phyloP scores from a whole-genome alignment of 2,797 vertebrate genomes.

The Syndactyla subalaris region DNA sequence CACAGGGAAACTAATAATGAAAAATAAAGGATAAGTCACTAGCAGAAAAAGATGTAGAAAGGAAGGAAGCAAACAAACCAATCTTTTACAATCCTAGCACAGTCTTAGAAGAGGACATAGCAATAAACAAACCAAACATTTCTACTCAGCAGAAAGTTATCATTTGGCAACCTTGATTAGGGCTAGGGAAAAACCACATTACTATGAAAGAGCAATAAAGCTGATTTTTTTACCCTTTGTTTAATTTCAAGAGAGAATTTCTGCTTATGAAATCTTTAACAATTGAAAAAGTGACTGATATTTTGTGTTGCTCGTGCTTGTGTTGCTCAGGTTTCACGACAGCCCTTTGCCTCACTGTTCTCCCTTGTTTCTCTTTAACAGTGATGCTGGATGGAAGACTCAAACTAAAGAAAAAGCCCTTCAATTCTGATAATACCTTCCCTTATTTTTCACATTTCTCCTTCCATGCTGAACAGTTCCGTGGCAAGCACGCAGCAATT shows the following conservation, averaged over 20 bases:
- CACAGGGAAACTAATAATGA: slow-evolving; percentile 16
- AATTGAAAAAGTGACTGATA: neutral
- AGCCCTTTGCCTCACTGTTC: neutral
- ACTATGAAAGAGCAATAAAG: neutral
- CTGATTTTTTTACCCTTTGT: rapidly evolving
- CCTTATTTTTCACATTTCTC: neutral
- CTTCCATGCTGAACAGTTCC: neutral
- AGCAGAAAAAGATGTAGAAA: slow-evolving; percentile 45
- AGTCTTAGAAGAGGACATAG: neutral
- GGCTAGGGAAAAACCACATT: neutral
- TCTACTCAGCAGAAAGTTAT: neutral
- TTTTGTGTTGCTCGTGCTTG: neutral
- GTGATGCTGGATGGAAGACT: neutral
- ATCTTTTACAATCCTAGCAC: slow-evolving; percentile 7
- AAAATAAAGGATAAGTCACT: slow-evolving; percentile 12
- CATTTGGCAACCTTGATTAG: neutral
- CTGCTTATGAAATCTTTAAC: neutral
- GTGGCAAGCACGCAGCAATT: neutral
- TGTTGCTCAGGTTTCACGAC: neutral
- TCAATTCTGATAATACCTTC: neutral
- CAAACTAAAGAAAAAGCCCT: neutral
- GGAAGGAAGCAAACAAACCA: slow-evolving; percentile 20
- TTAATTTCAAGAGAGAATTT: neutral
- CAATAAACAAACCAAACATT: slow-evolving; percentile 32
- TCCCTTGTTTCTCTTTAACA: neutral